Base-by-base conservation (phyloP, 2,113 vertebrate species). In the Mola mola region DNA sequence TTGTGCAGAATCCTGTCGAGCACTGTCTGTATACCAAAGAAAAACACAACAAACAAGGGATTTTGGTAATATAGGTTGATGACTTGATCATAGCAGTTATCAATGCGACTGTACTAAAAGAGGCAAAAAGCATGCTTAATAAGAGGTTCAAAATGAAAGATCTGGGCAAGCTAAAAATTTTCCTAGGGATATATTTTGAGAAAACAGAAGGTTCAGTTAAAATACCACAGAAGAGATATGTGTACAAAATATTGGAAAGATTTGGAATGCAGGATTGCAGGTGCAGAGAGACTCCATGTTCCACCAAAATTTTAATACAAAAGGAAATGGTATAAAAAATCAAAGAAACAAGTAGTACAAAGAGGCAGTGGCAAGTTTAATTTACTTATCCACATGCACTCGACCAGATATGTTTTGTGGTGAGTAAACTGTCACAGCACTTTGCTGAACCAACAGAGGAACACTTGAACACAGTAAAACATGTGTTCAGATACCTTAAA, bases 261-360 rank as follows among this genome's bases (percentile, higher is more conserved):
- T 75, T 57, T 57, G 11, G 10, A 12, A 75, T 68, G 52, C n/a
- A 64, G 4, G 22, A 64, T n/a, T 69, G 58, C 15, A 68, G 13
- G 4, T 2, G 50, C 1, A 62, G 65, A 38, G 64, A 37, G 25
- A 75, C 72, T 2, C 57, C 42, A 16, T 57, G 57, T n/a, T 38
- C 57, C 58, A 4, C 3, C 28, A 22, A 59, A 69, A 25, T 37
- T 69, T 2, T 24, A 34, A 52, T 8, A 36, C 16, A 53, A 33
- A 70, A 16, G 10, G n/a, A n/a, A n/a, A 60, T 24, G 59, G n/a
- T n/a, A 33, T 9, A 29, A 28, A 59, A 52, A 4, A 40, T 52
- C 13, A 26, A 10, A 26, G 20, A 69, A 0, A 4, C 34, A 36
- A 47, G 25, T 52, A 15, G 28, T 59, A 46, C 11, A 52, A 47